Evolutionary conservation across 2,888 invertebrate species (phyloP), one percentile per base, ranked within the genome.

Genomic region (Mactromeris polynyma): DNA sequence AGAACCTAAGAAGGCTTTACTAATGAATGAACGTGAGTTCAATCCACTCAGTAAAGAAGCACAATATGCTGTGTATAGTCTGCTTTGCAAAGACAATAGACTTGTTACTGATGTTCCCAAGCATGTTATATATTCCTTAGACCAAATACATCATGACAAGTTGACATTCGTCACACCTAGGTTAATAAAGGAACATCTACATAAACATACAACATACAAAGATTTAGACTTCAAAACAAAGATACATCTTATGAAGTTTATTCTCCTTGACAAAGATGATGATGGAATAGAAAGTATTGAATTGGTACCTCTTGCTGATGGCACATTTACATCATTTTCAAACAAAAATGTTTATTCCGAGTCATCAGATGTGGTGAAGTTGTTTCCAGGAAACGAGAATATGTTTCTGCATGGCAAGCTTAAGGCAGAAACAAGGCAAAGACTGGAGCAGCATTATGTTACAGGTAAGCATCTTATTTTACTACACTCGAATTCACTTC

Each of bases 231-330:
- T 9, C 36, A 17, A 64, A 4, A 40, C 58, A n/a, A 85, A 85
- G 42, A 21, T 64, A 7, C 69, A 81, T 11, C 38, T 85, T 11
- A 40, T 85, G 17, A 4, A 83, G 14, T 83, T 85, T 31, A 14
- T 85, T 31, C 78, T 81, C n/a, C 36, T 6, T 1, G 81, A 81
- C 33, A 3, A 79, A 2, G 17, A 26, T 14, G 9, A 11, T 26
- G 64, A 58, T 36, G n/a, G 17, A 26, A 17, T 73, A 26, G 69
- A 81, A 31, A 14, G 38, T 17, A 21, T 81, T 21, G 42, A 85
- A 46, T 58, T 85, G 21, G 19, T 85, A 31, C 85, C 85, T 40
- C 69, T 85, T 17, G 81, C 81, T 6, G 69, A 85, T 85, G 80
- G 33, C 6, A 31, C 81, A 31, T 85, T 85, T 33, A 69, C 64